Base-by-base conservation (phyloP, 1,140 invertebrate species). In the Drosophila bipectinata region DNA sequence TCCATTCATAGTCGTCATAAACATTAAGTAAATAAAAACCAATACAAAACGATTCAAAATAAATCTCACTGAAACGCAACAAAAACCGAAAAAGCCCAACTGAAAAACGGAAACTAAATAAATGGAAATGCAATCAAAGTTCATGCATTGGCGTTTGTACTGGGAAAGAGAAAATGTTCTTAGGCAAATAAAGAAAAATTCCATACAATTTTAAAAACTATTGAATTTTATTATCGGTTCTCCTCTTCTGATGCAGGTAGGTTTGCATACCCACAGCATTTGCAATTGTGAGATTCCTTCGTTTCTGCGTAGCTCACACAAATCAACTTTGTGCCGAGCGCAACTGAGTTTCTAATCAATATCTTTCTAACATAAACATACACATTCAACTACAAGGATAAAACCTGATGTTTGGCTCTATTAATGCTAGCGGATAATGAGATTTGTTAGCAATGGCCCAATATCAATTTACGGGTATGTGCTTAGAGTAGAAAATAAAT, bases 1-100 rank as follows among this genome's bases (percentile, higher is more conserved):
- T 85, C 82, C 82, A 85, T 85, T 85, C 82, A 85, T 81, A 88
- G 82, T 85, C 82, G 82, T 85, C 82, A 85, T 85, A 88, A 85
- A 82, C 78, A 85, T 85, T 85, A 85, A 87, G 83, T 83, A 76
- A 63, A 87, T 79, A 61, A 67, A 82, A 68, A 64, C 47, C 63
- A 51, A 48, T 37, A 63, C 45, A 64, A 41, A 51, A 41, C 12
- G 63, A 80, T 52, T 61, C 58, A 73, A 66, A 21, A 78, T 67
- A 78, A 83, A 79, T 76, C 51, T 69, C 67, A 71, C 52, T 84
- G 58, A 84, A 79, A 79, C 54, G 56, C 67, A 56, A 72, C 63
- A 77, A 63, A 77, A 63, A 79, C 26, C 49, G 37, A 77, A 60
- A 44, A 44, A 69, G 28, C 64, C 63, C 67, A 68, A 66, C 64